phyloP scores from a whole-genome alignment of 2,113 vertebrate genomes.

The Sakesphorus luctuosus region DNA sequence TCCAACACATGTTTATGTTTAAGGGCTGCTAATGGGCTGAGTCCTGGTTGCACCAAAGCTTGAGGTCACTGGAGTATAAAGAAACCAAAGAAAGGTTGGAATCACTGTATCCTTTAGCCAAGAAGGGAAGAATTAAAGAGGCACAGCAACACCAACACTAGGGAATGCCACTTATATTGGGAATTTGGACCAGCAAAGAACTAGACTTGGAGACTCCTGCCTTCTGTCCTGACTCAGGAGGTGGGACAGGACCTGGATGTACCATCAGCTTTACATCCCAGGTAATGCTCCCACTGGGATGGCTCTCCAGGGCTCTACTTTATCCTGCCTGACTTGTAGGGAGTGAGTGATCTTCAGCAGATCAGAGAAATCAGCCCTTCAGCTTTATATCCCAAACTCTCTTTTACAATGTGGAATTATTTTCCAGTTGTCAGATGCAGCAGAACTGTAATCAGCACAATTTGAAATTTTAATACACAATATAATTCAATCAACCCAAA shows the following conservation, averaged over 20 bases:
- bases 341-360: background rate
- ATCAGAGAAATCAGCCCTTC: background rate
- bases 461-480: slow-evolving; percentile 20
- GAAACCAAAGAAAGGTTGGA: background rate
- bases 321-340: background rate
- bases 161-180: accelerated
- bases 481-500: slow-evolving; percentile 51
- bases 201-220: background rate
- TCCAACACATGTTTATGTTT: background rate
- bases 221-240: background rate
- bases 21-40: background rate
- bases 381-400: background rate
- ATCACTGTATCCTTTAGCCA: background rate
- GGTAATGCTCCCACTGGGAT: background rate
- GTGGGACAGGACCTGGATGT: background rate
- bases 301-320: background rate
- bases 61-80: background rate
- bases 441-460: slow-evolving; percentile 35
- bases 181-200: background rate
- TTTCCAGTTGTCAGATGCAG: slow-evolving; percentile 40
- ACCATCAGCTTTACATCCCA: background rate
- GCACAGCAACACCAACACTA: background rate
- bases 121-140: background rate
- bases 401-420: background rate
- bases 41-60: background rate